Evolutionary conservation across 2,888 invertebrate genomes (phyloP).

Genomic region (Onchidella celtica): DNA sequence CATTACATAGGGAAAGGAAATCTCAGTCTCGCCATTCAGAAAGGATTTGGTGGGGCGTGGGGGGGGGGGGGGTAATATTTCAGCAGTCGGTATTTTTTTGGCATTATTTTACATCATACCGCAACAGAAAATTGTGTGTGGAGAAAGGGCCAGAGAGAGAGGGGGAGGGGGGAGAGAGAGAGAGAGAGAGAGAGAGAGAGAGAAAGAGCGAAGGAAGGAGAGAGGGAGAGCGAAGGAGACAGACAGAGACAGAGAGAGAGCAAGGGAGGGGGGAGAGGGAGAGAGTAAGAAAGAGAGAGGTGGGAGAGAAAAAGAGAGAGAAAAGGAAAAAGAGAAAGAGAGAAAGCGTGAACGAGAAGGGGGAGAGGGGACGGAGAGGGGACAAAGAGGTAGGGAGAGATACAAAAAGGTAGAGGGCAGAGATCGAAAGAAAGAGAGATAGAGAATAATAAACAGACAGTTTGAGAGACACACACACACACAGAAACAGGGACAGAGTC

Average conservation of each 20-base stretch:
- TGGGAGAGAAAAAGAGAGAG: not conserved
- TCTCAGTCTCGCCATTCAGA: too few relatives aligned
- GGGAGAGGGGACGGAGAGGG: not conserved
- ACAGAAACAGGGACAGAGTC: not conserved
- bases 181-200: not conserved
- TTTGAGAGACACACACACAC: not conserved
- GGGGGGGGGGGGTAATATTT: too few relatives aligned
- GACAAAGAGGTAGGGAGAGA: slow-evolving; percentile 12
- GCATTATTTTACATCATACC: too few relatives aligned
- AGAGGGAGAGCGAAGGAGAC: not conserved
- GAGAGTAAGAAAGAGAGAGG: not conserved
- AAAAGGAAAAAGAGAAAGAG: slow-evolving; percentile 10
- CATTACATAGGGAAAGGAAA: too few relatives aligned
- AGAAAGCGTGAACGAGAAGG: not conserved
- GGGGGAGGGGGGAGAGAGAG: not conserved
- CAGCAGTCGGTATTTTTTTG: too few relatives aligned
- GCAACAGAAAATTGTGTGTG: too few relatives aligned
- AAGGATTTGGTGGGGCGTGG: too few relatives aligned
- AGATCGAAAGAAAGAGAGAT: slow-evolving; percentile 14
- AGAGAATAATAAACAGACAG: slow-evolving; percentile 1
- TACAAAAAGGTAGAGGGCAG: not conserved
- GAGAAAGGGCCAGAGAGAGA: not conserved
- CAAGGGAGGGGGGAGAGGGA: not conserved
- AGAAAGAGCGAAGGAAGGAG: not conserved
- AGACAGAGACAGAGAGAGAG: not conserved